These are phyloP conservation scores for Pseudobourletiella spinata DNA, from an alignment of 1,140 invertebrate species.

Conservation along the genomic window DNA sequence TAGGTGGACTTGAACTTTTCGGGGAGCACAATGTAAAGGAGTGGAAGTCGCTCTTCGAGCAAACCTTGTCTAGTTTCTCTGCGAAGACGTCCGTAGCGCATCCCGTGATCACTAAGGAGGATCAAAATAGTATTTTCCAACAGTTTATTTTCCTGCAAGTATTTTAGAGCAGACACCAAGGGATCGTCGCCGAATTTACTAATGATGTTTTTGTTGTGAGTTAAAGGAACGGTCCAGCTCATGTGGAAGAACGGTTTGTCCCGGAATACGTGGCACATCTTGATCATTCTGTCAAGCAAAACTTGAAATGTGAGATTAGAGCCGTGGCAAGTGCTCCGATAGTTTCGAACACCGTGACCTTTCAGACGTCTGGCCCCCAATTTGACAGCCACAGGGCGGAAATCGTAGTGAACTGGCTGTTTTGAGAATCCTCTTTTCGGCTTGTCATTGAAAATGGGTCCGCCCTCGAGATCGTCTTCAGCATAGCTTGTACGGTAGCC, in stretches of 20 bases:
- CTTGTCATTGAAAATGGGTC: constrained; percentile 40
- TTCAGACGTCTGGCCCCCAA: background rate
- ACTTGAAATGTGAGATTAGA: too few relatives aligned
- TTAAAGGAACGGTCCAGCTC: background rate
- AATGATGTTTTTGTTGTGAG: background rate
- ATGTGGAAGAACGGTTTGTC: background rate
- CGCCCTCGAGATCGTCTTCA: constrained; percentile 40
- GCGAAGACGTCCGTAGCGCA: constrained; percentile 42
- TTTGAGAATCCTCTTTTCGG: constrained; percentile 39
- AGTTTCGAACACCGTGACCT: background rate
- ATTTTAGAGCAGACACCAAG: background rate
- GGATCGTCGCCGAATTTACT: background rate
- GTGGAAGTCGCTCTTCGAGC: constrained; percentile 84
- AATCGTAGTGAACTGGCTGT: constrained; percentile 41
- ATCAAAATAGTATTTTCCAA: constrained; percentile 45
- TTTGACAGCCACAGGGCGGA: constrained; percentile 31
- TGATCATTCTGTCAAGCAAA: too few relatives aligned
- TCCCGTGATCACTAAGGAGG: constrained; percentile 51
- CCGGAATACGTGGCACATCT: background rate
- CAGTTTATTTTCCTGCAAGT: background rate
- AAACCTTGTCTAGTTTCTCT: constrained; percentile 65
- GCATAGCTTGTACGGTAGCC: constrained; percentile 39
- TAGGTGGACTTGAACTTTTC: constrained; percentile 55
- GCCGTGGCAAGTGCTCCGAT: background rate
- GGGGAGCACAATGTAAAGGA: constrained; percentile 70